These are phyloP conservation scores for Eolophus roseicapilla DNA, from an alignment of 2,113 vertebrate genomes.

Conservation along the genomic window DNA sequence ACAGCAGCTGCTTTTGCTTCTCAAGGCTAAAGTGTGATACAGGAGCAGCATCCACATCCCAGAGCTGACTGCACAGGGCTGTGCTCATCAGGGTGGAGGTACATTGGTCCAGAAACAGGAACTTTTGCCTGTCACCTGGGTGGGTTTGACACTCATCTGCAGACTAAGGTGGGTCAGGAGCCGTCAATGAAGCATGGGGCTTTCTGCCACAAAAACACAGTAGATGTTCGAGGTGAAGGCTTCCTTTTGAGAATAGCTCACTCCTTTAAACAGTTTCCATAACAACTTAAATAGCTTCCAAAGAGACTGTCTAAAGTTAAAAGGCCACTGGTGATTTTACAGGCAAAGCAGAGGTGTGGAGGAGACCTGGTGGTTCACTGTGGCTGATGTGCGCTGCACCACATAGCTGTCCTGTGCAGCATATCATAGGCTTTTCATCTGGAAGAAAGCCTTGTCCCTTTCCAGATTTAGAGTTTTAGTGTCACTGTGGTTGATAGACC, in stretches of 20 bases:
- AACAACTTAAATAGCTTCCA: neutral
- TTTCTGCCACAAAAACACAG: neutral
- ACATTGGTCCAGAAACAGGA: neutral
- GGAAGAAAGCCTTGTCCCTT: neutral
- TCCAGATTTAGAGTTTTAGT: neutral
- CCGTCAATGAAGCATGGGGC: neutral
- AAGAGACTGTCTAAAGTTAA: neutral
- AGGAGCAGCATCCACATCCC: neutral
- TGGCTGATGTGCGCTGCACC: neutral
- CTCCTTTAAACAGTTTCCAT: neutral
- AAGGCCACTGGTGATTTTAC: neutral
- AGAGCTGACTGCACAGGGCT: neutral
- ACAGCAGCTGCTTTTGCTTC: neutral
- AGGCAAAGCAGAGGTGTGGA: neutral
- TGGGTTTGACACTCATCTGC: neutral
- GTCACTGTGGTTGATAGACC: neutral
- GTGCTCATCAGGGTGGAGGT: neutral
- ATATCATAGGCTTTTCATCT: neutral
- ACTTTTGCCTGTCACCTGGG: neutral
- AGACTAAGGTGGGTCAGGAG: neutral
- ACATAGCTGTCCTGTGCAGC: neutral
- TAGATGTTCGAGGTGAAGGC: neutral
- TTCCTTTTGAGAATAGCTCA: neutral
- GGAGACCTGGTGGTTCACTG: rapidly evolving
- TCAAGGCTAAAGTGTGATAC: neutral